Conservation (phyloP, 2,888 invertebrate genomes). For the Parasteatoda lunata region DNA sequence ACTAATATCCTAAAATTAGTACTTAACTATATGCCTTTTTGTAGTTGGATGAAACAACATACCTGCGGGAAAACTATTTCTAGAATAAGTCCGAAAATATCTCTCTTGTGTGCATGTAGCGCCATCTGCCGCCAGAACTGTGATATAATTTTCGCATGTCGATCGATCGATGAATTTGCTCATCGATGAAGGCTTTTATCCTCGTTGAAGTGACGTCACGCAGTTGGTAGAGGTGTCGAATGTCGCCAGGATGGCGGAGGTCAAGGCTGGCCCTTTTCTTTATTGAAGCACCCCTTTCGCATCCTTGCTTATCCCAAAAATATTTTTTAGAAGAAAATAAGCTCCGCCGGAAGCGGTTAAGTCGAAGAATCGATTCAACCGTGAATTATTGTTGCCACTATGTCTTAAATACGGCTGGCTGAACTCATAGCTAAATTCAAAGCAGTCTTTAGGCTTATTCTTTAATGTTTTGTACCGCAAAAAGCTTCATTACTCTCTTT, state of each 20-base stretch:
- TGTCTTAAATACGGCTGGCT: slow-evolving; percentile 2
- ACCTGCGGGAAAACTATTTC: no score
- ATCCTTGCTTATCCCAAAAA: slow-evolving; percentile 26
- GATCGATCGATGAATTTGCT: slow-evolving; percentile 62
- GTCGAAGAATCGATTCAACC: not conserved
- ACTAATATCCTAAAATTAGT: no score
- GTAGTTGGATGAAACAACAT: no score
- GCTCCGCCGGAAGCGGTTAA: not conserved
- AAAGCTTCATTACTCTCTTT: not conserved
- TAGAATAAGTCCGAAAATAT: no score
- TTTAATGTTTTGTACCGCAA: not conserved
- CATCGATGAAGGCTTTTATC: slow-evolving; percentile 66
- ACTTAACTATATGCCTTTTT: no score
- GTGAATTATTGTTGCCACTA: slow-evolving; percentile 3
- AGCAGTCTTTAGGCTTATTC: not conserved
- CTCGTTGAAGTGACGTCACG: slow-evolving; percentile 53
- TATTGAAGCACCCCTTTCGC: slow-evolving; percentile 12
- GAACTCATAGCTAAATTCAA: not conserved
- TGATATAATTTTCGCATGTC: slow-evolving; percentile 32
- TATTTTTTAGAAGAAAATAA: slow-evolving; percentile 26
- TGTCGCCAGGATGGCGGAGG: slow-evolving; percentile 66
- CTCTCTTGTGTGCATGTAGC: not conserved
- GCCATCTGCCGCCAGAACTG: slow-evolving; percentile 44
- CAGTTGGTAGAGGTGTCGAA: slow-evolving; percentile 61
- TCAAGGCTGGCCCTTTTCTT: slow-evolving; percentile 51